These are phyloP conservation scores for Rhinoraja longicauda DNA, from an alignment of 2,797 vertebrate genomes.

Conservation along the genomic window DNA sequence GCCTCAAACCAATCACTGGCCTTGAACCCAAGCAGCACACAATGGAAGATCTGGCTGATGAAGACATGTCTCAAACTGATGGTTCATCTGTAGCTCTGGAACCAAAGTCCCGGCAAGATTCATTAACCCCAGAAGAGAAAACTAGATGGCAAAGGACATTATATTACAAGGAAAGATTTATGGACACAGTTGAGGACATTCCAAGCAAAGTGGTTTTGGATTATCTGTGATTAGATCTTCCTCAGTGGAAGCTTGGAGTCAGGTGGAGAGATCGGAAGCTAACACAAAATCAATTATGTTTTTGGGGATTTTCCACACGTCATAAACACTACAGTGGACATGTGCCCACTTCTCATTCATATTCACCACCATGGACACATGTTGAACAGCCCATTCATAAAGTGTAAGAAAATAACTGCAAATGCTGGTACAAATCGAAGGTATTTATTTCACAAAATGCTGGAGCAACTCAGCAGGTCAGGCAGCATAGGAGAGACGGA, in stretches of 20 bases:
- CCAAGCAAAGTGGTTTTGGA: background rate
- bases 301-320: background rate
- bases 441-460: no score
- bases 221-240: background rate
- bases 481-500: no score
- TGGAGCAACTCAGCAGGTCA: no score
- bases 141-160: background rate
- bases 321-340: background rate
- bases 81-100: background rate
- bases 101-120: background rate
- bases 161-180: background rate
- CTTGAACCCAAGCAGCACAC: background rate
- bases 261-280: background rate
- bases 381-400: no score
- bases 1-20: background rate
- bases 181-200: background rate
- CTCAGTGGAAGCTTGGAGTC: background rate
- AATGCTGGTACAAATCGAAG: no score
- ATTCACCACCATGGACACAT: no score
- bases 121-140: background rate
- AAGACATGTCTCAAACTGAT: background rate
- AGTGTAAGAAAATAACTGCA: no score
- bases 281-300: background rate
- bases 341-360: no score
- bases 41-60: background rate